Evolutionary conservation across 64 coral and sea anemone species (phyloP).

Genomic region (Stichodactyla mertensii): DNA sequence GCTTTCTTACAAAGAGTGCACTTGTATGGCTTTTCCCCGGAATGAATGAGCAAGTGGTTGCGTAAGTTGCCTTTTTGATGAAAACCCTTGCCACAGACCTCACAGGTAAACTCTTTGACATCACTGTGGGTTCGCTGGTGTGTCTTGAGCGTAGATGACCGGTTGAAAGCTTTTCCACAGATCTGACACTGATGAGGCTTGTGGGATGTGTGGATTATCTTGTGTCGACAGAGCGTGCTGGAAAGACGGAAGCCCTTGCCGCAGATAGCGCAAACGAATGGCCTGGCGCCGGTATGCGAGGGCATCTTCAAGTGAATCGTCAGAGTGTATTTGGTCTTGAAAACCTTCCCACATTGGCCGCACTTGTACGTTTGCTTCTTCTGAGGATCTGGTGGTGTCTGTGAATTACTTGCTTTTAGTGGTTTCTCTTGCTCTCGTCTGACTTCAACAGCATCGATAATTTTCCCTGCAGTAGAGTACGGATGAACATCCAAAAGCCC

Average conservation of each 20-base stretch:
- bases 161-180: slow-evolving; percentile 60
- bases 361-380: slow-evolving; percentile 45
- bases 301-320: slow-evolving; percentile 68
- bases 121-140: slow-evolving; percentile 59
- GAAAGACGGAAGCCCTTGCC: slow-evolving; percentile 68
- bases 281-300: slow-evolving; percentile 57
- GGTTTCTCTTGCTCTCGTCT: neutral
- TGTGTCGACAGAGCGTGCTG: slow-evolving; percentile 62
- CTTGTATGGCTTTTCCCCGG: slow-evolving; percentile 58
- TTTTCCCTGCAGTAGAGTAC: neutral
- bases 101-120: slow-evolving; percentile 53
- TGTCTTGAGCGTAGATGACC: slow-evolving; percentile 59
- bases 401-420: neutral
- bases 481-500: neutral
- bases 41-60: slow-evolving; percentile 59
- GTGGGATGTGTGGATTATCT: slow-evolving; percentile 60
- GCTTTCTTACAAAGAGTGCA: slow-evolving; percentile 61
- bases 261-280: slow-evolving; percentile 63
- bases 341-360: slow-evolving; percentile 11
- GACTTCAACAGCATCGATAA: neutral
- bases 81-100: slow-evolving; percentile 58
- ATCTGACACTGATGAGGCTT: slow-evolving; percentile 58
- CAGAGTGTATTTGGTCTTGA: slow-evolving; percentile 62
- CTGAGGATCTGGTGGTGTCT: neutral
- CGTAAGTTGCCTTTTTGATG: slow-evolving; percentile 80